Evolutionary conservation across 2,113 vertebrate genomes (phyloP).

Genomic region (Rhabdornis inornatus): DNA sequence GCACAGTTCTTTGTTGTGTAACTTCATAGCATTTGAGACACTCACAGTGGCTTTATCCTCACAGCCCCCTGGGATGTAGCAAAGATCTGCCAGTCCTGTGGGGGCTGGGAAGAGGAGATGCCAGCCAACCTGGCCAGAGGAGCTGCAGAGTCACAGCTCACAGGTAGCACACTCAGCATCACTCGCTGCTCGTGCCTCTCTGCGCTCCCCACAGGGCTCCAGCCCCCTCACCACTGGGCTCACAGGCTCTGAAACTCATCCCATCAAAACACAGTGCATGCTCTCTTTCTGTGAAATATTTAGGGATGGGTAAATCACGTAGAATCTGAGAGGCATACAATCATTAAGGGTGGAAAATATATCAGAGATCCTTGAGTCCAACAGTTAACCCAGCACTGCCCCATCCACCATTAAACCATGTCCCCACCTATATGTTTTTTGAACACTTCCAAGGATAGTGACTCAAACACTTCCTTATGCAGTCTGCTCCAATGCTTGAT

Average conservation of each 20-base stretch:
- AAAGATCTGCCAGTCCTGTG: not conserved
- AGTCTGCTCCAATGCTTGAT: not conserved
- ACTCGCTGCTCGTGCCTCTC: fast-evolving
- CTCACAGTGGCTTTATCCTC: not conserved
- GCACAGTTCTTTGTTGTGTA: not conserved
- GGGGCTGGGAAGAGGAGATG: not conserved
- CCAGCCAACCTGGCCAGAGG: not conserved
- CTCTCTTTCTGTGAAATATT: not conserved
- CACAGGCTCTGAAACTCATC: not conserved
- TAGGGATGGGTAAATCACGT: not conserved
- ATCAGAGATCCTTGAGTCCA: not conserved
- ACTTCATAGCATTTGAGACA: not conserved
- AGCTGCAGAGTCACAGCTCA: not conserved
- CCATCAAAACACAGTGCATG: not conserved
- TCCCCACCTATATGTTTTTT: not conserved
- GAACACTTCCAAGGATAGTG: not conserved
- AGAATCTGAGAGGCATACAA: not conserved
- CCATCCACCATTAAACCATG: not conserved
- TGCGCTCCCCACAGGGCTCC: fast-evolving
- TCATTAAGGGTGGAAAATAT: not conserved
- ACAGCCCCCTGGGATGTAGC: not conserved
- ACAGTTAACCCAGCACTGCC: not conserved
- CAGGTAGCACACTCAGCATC: too few relatives aligned
- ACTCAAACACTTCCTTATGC: not conserved
- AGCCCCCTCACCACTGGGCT: too few relatives aligned